Base-by-base conservation (phyloP, 1,140 invertebrate species). In the Pectinophora gossypiella region DNA sequence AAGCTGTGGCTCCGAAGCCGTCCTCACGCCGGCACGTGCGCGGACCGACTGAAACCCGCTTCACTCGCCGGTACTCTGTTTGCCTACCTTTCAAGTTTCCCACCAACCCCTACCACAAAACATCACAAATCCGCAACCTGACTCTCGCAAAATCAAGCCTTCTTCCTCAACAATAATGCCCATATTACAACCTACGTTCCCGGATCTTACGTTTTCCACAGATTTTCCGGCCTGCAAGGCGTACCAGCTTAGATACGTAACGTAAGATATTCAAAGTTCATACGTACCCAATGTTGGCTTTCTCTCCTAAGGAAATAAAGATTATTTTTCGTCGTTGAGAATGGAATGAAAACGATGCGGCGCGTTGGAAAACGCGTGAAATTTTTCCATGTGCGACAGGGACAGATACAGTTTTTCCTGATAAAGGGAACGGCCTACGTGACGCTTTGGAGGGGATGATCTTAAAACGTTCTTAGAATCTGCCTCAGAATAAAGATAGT, bases 351-450 rank as follows among this genome's bases (percentile, higher is more conserved):
- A 66, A 62, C 69, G 64, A 68, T 67, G 54, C 65, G 58, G 58
- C 61, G 64, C 45, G 60, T 61, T 62, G 64, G 61, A 70, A 79
- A 75, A 75, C 66, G 67, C 56, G 65, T 59, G 57, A 76, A 42
- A 75, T 79, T 85, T 85, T 85, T 85, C 73, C 65, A 54, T 59
- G 83, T 56, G 54, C 56, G 76, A 86, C 59, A 80, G 74, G 71
- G 81, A 86, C 56, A 52, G 66, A 62, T 80, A 80, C 56, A 76
- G 74, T 71, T 85, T 86, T 80, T 72, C 81, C 56, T 68, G 71
- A 80, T 67, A 74, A 79, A 82, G 77, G 80, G 83, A 68, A 76
- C 83, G 67, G 81, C 83, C 83, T 86, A 84, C 79, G 60, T 53
- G 68, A 66, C 36, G 16, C 16, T 52, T 36, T 68, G 66, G 83